These are phyloP conservation scores for Papilio glaucus DNA, from an alignment of 1,140 invertebrate species.

Conservation along the genomic window DNA sequence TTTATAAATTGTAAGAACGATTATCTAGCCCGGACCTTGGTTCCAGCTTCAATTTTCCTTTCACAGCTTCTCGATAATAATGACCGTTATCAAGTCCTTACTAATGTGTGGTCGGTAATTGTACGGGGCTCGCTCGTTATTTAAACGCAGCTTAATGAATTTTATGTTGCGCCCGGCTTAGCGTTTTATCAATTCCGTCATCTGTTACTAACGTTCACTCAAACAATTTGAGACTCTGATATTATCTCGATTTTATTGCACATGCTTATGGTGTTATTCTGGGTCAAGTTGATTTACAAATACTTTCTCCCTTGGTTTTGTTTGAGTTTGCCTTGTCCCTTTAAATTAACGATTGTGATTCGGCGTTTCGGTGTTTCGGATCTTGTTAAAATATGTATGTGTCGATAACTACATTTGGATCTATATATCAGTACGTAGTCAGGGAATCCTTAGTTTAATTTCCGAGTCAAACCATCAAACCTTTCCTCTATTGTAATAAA, in stretches of 20 bases:
- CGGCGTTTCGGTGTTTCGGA: background rate
- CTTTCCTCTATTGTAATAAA: no score
- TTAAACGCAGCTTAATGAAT: background rate
- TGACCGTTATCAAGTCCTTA: background rate
- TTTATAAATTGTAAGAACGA: conserved; percentile 2
- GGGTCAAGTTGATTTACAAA: conserved; percentile 33
- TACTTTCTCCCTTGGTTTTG: conserved; percentile 13
- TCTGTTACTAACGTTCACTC: background rate
- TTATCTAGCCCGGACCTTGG: background rate
- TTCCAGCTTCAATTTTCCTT: background rate
- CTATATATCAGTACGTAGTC: no score
- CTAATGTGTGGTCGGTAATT: conserved; percentile 10
- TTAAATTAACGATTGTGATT: background rate
- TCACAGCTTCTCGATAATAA: background rate
- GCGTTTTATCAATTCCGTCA: conserved; percentile 9
- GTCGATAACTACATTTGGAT: background rate
- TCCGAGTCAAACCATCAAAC: no score
- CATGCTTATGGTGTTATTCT: conserved; percentile 25
- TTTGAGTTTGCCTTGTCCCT: background rate
- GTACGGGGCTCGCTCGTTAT: background rate
- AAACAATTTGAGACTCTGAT: conserved; percentile 5
- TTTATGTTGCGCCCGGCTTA: background rate
- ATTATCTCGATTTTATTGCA: conserved; percentile 33
- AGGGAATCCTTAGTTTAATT: no score
- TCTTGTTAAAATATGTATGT: background rate